phyloP scores from a whole-genome alignment of 2,888 invertebrate genomes.

The Germaria angustata region DNA sequence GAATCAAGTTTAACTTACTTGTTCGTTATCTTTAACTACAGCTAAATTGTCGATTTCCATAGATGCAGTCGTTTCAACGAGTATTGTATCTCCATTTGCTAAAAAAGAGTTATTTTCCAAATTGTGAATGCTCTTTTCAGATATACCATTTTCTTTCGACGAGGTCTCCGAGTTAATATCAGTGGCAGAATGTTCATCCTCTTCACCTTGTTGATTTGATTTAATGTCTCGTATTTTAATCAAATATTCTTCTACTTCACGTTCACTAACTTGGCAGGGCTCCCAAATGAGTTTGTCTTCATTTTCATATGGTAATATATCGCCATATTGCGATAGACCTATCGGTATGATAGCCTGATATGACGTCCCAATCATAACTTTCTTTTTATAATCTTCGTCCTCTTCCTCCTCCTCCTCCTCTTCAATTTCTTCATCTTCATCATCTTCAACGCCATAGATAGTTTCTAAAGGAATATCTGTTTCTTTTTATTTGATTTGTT shows the following conservation, averaged over 20 bases:
- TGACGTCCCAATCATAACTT: constrained; percentile 96
- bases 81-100: constrained; percentile 40
- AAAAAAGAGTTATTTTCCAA: constrained; percentile 50
- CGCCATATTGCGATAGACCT: constrained; percentile 94
- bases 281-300: constrained; percentile 97
- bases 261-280: constrained; percentile 87
- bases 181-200: neutral
- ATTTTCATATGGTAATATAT: constrained; percentile 96
- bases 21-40: constrained; percentile 86
- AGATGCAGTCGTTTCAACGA: neutral
- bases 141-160: constrained; percentile 39
- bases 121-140: constrained; percentile 32
- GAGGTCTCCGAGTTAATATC: neutral
- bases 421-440: constrained; percentile 71
- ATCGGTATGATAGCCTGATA: constrained; percentile 97
- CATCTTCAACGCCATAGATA: constrained; percentile 86
- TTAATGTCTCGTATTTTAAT: constrained; percentile 78
- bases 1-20: too few species aligned
- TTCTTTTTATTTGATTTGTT: neutral
- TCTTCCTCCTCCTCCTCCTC: constrained; percentile 73
- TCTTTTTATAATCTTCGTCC: constrained; percentile 79
- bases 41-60: constrained; percentile 34
- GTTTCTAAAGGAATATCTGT: constrained; percentile 69
- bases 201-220: constrained; percentile 57
- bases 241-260: constrained; percentile 90